Evolutionary conservation across 2,888 invertebrate genomes (phyloP).

Genomic region (Acanthosoma haemorrhoidale): DNA sequence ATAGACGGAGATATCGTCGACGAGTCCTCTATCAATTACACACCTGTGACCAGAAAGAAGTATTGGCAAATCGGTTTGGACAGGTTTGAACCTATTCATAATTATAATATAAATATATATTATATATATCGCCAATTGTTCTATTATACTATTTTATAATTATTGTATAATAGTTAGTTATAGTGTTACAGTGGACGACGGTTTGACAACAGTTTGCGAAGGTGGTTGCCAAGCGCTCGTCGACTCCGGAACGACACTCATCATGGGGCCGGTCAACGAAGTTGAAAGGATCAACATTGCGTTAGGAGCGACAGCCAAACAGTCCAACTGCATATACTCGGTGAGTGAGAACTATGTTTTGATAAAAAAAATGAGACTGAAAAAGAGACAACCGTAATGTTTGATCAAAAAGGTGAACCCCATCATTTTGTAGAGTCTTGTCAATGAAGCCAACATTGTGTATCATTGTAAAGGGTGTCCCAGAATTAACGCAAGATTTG

Average conservation of each 20-base stretch:
- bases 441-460: too few relatives aligned
- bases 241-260: constrained; percentile 92
- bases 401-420: too few relatives aligned
- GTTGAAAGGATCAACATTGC: constrained; percentile 73
- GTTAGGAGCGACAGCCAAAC: constrained; percentile 57
- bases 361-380: too few relatives aligned
- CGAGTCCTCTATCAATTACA: constrained; percentile 78
- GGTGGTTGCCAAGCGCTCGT: constrained; percentile 89
- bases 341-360: too few relatives aligned
- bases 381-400: too few relatives aligned
- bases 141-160: not conserved
- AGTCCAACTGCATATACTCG: not conserved
- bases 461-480: too few relatives aligned
- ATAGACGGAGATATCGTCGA: constrained; percentile 84
- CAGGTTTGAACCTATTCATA: constrained; percentile 48
- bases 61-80: constrained; percentile 99
- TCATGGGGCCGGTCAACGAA: constrained; percentile 82
- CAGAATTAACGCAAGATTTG: too few relatives aligned
- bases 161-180: too few relatives aligned
- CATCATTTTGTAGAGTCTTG: too few relatives aligned
- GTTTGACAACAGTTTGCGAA: not conserved
- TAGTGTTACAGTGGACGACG: not conserved
- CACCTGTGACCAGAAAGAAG: constrained; percentile 67
- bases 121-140: not conserved
- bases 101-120: not conserved